Evolutionary conservation across 2,113 vertebrate genomes (phyloP).

Genomic region (Pica pica): DNA sequence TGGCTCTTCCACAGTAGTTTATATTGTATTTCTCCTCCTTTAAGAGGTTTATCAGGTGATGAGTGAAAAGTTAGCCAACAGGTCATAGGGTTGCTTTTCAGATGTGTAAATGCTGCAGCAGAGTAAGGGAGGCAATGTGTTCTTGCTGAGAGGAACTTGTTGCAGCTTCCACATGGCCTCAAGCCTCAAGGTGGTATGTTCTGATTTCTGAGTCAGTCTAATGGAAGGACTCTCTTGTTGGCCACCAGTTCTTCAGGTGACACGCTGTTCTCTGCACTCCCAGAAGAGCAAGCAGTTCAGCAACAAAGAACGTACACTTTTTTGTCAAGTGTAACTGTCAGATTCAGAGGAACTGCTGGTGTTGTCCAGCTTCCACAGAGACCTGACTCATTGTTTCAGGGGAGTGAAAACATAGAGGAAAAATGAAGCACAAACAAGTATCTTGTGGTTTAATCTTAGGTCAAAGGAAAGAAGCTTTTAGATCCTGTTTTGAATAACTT

Average conservation of each 20-base stretch:
- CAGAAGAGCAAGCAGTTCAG: not conserved
- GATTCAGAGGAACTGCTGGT: not conserved
- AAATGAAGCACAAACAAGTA: not conserved
- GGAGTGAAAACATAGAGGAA: not conserved
- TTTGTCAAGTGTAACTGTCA: not conserved
- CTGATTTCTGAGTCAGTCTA: not conserved
- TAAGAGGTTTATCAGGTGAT: not conserved
- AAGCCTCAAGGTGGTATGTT: not conserved
- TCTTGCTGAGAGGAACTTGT: not conserved
- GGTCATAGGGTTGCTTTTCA: not conserved
- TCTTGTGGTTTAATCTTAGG: not conserved
- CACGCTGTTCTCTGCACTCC: not conserved
- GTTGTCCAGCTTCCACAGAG: not conserved
- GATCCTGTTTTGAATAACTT: not conserved
- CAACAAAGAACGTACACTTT: fast-evolving
- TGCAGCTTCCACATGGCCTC: not conserved
- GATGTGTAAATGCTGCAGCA: not conserved
- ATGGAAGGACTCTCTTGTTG: not conserved
- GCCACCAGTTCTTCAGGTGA: not conserved
- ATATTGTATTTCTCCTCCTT: not conserved
- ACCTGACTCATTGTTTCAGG: not conserved
- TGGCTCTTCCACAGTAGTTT: not conserved
- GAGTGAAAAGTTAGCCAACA: not conserved
- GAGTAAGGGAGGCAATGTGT: not conserved
- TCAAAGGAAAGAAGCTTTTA: not conserved